Evolutionary conservation across 2,797 vertebrate genomes (phyloP).

Genomic region (Neosalanx taihuensis): DNA sequence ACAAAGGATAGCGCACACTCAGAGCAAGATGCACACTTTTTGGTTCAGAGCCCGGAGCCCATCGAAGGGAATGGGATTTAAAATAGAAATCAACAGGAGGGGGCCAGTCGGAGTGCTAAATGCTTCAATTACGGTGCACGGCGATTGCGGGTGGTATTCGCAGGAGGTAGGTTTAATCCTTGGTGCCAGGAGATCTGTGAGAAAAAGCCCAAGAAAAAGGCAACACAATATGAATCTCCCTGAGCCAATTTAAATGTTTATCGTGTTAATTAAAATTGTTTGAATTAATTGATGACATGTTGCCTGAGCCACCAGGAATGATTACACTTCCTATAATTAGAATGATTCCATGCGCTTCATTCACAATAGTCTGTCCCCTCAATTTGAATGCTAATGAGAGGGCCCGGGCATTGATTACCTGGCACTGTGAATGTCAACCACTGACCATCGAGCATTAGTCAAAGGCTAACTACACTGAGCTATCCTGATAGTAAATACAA

Average conservation of each 20-base stretch:
- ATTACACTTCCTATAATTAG: slow-evolving; percentile 50
- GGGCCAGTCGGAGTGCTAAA: slow-evolving; percentile 6
- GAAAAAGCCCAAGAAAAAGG: slow-evolving; percentile 6
- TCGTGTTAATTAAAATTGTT: slow-evolving; percentile 58
- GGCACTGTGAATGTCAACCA: slow-evolving; percentile 43
- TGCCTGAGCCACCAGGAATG: slow-evolving; percentile 39
- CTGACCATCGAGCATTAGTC: slow-evolving; percentile 38
- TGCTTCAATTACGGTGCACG: background rate
- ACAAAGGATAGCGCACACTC: slow-evolving; percentile 23
- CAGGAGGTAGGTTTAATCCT: slow-evolving; percentile 11
- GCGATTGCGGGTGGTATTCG: background rate
- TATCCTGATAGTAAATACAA: slow-evolving; percentile 35
- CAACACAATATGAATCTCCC: slow-evolving; percentile 39
- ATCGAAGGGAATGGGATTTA: background rate
- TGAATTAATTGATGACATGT: slow-evolving; percentile 46
- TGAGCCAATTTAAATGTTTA: slow-evolving; percentile 55
- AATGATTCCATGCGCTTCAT: slow-evolving; percentile 20
- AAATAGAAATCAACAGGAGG: background rate
- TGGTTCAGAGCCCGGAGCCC: background rate
- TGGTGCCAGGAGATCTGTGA: slow-evolving; percentile 6
- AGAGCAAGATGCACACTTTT: background rate
- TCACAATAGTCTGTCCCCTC: slow-evolving; percentile 28
- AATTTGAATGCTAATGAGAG: slow-evolving; percentile 42
- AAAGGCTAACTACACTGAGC: slow-evolving; percentile 45
- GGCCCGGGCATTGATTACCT: slow-evolving; percentile 48